Base-by-base conservation (phyloP, 2,113 vertebrate species). In the Colius striatus region DNA sequence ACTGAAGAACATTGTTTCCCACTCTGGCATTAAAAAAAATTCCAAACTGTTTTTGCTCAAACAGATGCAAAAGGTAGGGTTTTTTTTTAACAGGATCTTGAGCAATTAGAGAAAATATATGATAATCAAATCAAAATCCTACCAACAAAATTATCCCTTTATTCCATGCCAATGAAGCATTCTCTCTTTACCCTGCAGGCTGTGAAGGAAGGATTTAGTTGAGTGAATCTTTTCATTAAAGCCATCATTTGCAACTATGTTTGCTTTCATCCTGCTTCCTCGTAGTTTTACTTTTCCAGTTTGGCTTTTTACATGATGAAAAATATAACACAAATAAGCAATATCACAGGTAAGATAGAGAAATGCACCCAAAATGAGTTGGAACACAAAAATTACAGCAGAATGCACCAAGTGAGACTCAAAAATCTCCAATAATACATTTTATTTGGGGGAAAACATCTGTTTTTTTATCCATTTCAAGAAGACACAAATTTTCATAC, bases 141-240 rank as follows among this genome's bases (percentile, higher is more conserved):
- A 34, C 63, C 75, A 97, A 90, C 21, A 95, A 94, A 89, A 89
- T 91, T 92, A n/a, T 72, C 16, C 21, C 21, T 32, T 89, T 95
- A 94, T 92, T 91, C 53, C 55, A 71, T 79, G 41, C 18, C 10
- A 80, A 93, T 94, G 94, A 95, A 93, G 70, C 36, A 94, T 21
- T 77, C 84, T 89, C 53, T 91, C 66, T 95, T 95, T 95, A 87
- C 32, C 79, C 65, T 89, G 32, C 50, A 95, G 89, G 65, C 54
- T 77, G 71, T 94, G 91, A 95, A 92, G 29, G 34, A 95, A 85
- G n/a, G 27, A 95, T 95, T 96, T 96, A 81, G 36, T 80, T 61
- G 36, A 93, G 90, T 92, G 25, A 96, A 75, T 70, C 34, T 70
- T 85, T 91, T 94, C 94, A 76, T 94, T 94, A 79, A 32, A 92